Conservation (phyloP, 2,113 vertebrate genomes). For the Ramphastos sulfuratus region DNA sequence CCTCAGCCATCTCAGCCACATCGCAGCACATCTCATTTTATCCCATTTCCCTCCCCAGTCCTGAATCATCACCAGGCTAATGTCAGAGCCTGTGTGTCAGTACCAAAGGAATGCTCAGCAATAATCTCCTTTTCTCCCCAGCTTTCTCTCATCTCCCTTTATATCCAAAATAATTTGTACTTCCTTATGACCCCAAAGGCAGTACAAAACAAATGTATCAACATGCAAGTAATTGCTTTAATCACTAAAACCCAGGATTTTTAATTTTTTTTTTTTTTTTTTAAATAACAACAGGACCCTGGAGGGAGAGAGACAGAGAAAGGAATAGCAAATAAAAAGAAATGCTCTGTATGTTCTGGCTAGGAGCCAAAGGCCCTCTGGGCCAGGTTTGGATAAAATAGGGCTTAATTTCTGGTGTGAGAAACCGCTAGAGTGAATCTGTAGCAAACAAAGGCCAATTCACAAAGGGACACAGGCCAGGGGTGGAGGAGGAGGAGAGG, state of each 20-base stretch:
- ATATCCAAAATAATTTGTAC: not conserved
- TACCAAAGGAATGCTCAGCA: not conserved
- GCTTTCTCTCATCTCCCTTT: not conserved
- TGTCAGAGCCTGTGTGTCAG: not conserved
- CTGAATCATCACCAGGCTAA: not conserved
- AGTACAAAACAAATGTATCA: constrained; percentile 15
- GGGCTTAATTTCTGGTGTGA: constrained; percentile 58
- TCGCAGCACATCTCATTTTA: not conserved
- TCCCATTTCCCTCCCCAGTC: not conserved
- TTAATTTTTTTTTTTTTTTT: not conserved
- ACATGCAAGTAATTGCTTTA: not conserved
- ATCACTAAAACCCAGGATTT: constrained; percentile 1
- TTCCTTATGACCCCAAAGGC: constrained; percentile 28
- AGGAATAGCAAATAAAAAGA: constrained; percentile 32
- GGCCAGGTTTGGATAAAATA: constrained; percentile 56
- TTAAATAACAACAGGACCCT: not conserved
- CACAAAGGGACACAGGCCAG: not conserved
- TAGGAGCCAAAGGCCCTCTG: constrained; percentile 43
- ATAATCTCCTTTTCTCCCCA: not conserved
- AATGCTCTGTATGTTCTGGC: constrained; percentile 48
- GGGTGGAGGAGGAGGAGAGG: constrained; percentile 14
- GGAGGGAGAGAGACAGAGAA: constrained; percentile 12
- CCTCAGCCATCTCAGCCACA: not conserved
- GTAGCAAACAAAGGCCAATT: constrained; percentile 58
- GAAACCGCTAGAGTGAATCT: constrained; percentile 45